phyloP scores from a whole-genome alignment of 1,140 invertebrate species.

The Trinorchestia longiramus region DNA sequence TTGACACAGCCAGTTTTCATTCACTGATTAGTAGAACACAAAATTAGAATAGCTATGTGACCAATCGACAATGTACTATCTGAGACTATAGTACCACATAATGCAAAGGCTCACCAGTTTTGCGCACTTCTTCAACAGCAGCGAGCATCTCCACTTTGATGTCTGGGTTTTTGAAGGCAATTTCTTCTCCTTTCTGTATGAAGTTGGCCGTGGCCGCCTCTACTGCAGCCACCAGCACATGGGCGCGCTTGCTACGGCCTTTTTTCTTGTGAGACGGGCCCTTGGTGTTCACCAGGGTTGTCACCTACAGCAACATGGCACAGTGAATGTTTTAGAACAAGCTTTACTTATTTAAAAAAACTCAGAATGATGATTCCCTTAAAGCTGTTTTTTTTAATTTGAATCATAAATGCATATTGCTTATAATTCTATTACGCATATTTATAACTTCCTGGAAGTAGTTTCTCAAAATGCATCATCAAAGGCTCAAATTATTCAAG shows the following conservation, averaged over 20 bases:
- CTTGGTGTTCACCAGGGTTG: constrained; percentile 96
- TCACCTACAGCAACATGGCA: constrained; percentile 74
- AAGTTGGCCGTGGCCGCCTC: constrained; percentile 98
- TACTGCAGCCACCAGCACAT: constrained; percentile 94
- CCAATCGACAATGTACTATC: too few relatives aligned
- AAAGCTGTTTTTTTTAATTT: too few relatives aligned
- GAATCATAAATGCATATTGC: too few relatives aligned
- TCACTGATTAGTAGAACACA: too few relatives aligned
- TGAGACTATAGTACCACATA: background rate
- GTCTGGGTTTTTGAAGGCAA: constrained; percentile 96
- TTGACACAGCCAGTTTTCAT: too few relatives aligned
- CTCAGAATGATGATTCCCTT: too few relatives aligned
- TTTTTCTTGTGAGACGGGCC: constrained; percentile 97
- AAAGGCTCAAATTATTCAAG: too few relatives aligned
- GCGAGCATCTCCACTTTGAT: constrained; percentile 96
- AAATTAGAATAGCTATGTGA: too few relatives aligned
- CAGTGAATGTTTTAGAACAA: background rate
- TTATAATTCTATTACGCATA: too few relatives aligned
- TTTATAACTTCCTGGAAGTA: too few relatives aligned
- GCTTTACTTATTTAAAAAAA: background rate
- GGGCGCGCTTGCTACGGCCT: constrained; percentile 94
- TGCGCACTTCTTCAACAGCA: constrained; percentile 92
- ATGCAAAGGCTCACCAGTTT: constrained; percentile 77
- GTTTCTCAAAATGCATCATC: too few relatives aligned
- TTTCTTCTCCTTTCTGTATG: constrained; percentile 93